Evolutionary conservation across 2,797 vertebrate genomes (phyloP), one percentile per base, ranked within the genome.

Genomic region (Coreius guichenoti): DNA sequence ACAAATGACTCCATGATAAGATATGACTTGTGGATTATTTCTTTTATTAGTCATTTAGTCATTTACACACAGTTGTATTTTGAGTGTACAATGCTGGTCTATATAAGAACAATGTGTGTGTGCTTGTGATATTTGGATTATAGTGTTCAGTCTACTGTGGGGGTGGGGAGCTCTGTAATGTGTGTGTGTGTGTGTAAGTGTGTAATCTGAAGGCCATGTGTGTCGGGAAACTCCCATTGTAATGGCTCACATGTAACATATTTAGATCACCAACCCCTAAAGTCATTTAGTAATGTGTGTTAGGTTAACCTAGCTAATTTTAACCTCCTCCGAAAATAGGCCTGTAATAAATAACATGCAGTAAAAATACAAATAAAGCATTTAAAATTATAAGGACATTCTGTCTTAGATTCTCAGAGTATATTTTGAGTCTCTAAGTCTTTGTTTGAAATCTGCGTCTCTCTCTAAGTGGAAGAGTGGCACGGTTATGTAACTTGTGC

Each of bases 401-500:
- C 13, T 3, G 23, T 80, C 17, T 72, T 14, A 14, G 26, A 36
- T 61, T 63, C 39, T 33, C 11, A 14, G 7, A 79, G 63, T 61
- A 54, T 29, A 84, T 43, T 26, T 79, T 8, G n/a, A 39, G 26
- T 69, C 70, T 51, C 21, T 31, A 31, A 26, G 83, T 74, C 80
- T 88, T 89, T 87, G 88, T 88, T 83, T 87, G 65, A 65, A 81
- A 83, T 86, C 82, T 74, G 61, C 67, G 45, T 84, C 81, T 79
- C 77, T 76, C 86, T 86, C 61, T 88, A 82, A 19, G 56, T 87
- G 76, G 72, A 70, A 80, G 91, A 94, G 92, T 92, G 90, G 93
- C 89, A 92, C 91, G 88, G 93, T 95, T 95, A 95, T 94, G 94
- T 94, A 95, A 95, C 88, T 81, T 43, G 79, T 77, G 90, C 90